These are phyloP conservation scores for Tyria jacobaeae DNA, from an alignment of 2,888 invertebrate genomes.

Conservation along the genomic window DNA sequence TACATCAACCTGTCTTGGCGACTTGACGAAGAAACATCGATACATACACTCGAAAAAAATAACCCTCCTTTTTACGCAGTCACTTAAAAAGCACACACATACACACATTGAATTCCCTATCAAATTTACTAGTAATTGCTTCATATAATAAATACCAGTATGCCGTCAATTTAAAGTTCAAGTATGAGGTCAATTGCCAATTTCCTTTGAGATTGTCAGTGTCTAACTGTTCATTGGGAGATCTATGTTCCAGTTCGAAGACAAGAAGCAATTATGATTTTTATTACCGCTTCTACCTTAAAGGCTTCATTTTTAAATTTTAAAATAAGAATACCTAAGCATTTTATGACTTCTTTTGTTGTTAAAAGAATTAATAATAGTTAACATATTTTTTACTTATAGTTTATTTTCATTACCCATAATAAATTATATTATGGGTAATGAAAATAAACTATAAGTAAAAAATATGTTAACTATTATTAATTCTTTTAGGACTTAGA, in stretches of 20 bases:
- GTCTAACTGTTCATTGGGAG: conserved; percentile 74
- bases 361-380: not conserved
- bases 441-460: too few species aligned
- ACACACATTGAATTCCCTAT: conserved; percentile 14
- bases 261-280: not conserved
- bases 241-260: conserved; percentile 46
- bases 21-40: too few species aligned
- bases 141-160: conserved; percentile 51
- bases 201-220: conserved; percentile 81
- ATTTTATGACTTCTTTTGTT: not conserved
- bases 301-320: not conserved
- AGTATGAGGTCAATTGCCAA: conserved; percentile 81
- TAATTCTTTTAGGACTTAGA: not conserved
- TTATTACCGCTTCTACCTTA: not conserved
- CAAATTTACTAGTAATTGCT: conserved; percentile 40
- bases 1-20: too few species aligned
- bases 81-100: not conserved
- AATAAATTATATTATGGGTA: too few species aligned
- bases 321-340: not conserved
- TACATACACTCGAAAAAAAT: too few species aligned
- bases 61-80: too few species aligned
- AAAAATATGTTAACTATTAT: too few species aligned
- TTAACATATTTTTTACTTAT: too few species aligned
- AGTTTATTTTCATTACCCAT: too few species aligned
- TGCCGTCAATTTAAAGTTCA: conserved; percentile 77